phyloP scores from a whole-genome alignment of 2,888 invertebrate species.

The Globia sparganii region DNA sequence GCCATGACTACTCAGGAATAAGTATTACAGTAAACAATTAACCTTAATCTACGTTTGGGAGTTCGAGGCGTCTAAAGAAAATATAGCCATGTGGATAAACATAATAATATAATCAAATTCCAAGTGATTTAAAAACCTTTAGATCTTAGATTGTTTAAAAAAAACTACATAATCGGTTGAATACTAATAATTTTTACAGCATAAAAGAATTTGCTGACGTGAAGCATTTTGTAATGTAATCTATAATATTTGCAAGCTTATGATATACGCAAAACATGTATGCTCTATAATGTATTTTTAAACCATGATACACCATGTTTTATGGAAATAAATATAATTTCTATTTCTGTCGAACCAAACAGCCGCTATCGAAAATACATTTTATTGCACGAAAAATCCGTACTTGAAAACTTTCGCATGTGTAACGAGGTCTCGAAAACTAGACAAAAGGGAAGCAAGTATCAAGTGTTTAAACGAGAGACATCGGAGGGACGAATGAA shows the following conservation, averaged over 20 bases:
- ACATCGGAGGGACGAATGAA: conserved; percentile 71
- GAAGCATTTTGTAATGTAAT: no score
- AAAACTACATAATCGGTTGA: no score
- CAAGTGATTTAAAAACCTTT: no score
- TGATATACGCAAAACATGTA: no score
- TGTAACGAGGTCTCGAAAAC: conserved; percentile 46
- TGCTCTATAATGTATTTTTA: no score
- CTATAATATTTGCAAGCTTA: no score
- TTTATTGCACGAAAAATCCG: conserved; percentile 24
- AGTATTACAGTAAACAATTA: not conserved
- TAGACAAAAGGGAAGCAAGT: conserved; percentile 59
- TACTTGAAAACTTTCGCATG: conserved; percentile 44
- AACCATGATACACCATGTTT: no score
- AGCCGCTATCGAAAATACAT: conserved; percentile 2
- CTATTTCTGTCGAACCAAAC: not conserved
- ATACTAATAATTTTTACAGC: no score
- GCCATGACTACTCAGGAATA: not conserved
- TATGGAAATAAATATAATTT: no score
- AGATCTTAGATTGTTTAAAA: no score
- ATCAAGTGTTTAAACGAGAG: conserved; percentile 73
- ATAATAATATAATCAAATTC: no score
- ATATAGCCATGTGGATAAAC: not conserved
- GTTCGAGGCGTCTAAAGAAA: not conserved
- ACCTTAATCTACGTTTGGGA: not conserved
- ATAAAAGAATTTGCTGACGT: not conserved